Percentiles rank a stretch among this genome's conserved stretches.
Evolutionary conservation across 1,140 invertebrate species (phyloP).

Genomic region (Philopotamus ludificatus): DNA sequence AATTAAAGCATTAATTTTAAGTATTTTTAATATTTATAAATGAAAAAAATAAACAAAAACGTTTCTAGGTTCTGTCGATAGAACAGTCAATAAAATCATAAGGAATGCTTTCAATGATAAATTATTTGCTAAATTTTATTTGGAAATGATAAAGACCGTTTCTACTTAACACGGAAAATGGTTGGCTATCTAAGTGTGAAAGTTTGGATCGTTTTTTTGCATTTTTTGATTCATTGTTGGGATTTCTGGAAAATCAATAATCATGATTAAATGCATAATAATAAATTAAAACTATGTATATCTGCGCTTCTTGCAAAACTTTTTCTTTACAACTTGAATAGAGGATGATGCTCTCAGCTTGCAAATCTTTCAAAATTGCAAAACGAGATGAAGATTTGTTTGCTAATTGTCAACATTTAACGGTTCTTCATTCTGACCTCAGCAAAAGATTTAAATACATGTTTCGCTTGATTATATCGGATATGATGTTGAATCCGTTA

Average conservation of each 20-base stretch:
- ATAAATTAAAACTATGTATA: neutral
- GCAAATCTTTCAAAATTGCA: neutral
- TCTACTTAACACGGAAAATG: neutral
- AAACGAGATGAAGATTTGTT: neutral
- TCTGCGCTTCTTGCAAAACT: neutral
- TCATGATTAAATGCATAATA: no score
- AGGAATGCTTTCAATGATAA: neutral
- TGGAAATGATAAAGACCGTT: neutral
- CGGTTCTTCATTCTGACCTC: conserved; percentile 23
- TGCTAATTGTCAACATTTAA: neutral
- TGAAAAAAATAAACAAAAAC: no score
- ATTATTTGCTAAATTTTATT: neutral
- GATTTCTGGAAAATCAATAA: neutral
- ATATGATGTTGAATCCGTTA: conserved; percentile 33
- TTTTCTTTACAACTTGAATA: neutral
- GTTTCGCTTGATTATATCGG: conserved; percentile 34
- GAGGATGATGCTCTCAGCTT: neutral
- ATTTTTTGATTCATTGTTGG: neutral
- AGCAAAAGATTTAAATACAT: conserved; percentile 38
- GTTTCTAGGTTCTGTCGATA: neutral
- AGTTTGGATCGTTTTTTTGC: neutral
- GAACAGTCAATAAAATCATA: neutral
- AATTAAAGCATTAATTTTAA: no score
- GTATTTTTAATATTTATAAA: no score
- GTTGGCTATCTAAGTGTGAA: neutral